phyloP scores from a whole-genome alignment of 2,797 vertebrate genomes.

The Parambassis ranga region DNA sequence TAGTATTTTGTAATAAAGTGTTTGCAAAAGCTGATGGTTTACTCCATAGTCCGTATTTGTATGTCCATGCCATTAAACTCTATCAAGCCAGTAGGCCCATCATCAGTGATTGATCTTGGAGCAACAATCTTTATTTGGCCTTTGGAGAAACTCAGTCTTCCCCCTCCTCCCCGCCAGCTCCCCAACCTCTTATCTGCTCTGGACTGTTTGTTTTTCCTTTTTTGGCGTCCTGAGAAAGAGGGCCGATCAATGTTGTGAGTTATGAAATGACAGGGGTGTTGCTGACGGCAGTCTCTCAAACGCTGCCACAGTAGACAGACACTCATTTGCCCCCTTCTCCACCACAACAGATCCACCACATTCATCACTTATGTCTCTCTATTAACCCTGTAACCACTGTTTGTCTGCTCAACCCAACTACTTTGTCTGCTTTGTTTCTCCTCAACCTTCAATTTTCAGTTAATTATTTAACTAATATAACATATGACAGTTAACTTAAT shows the following conservation, averaged over 20 bases:
- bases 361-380: conserved; percentile 53
- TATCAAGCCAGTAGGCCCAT: conserved; percentile 24
- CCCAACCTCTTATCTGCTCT: conserved; percentile 53
- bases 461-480: too few species aligned
- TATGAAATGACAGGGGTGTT: conserved; percentile 77
- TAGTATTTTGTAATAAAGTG: conserved; percentile 1
- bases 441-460: conserved; percentile 10
- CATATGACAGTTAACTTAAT: not conserved
- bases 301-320: conserved; percentile 46
- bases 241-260: conserved; percentile 79
- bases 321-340: conserved; percentile 45
- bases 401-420: conserved; percentile 18
- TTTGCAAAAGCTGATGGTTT: not conserved
- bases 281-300: conserved; percentile 74
- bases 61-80: conserved; percentile 2
- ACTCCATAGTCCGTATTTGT: not conserved
- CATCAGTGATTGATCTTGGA: conserved; percentile 59
- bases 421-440: conserved; percentile 14
- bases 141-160: conserved; percentile 26
- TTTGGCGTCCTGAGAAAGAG: conserved; percentile 48
- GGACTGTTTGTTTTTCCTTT: conserved; percentile 71
- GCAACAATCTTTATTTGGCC: conserved; percentile 60
- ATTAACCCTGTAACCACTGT: conserved; percentile 37
- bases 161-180: conserved; percentile 21
- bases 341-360: conserved; percentile 36